Evolutionary conservation across 92 coral and sea anemone species (phyloP), one percentile per base, ranked within the genome.

Genomic region (Paramuricea clavata): DNA sequence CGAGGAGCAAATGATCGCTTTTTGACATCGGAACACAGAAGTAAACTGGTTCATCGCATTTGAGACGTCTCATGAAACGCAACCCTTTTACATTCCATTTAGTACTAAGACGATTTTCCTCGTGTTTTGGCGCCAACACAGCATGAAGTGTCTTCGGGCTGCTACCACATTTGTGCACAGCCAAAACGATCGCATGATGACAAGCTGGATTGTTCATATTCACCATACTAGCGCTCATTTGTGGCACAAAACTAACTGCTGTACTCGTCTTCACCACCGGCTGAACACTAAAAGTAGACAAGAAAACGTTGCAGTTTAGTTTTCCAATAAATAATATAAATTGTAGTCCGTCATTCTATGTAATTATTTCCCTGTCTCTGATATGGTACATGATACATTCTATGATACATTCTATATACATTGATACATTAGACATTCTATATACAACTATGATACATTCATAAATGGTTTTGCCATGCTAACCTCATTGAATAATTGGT

Each of bases 11-110:
- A 65, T 65, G 72, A 10, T 27, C 1, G 39, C 4, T 27, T 1
- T 65, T 39, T 2, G 72, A 28, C n/a, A 27, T 28, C n/a, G 72
- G 72, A 16, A 31, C 72, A 65, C 72, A 65, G 72, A 28, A 28
- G 72, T 11, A 65, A 0, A 65, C 23, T 5, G 36, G 6, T 12
- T 65, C 72, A 5, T n/a, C 39, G 4, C 39, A 33, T 65, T 28
- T 65, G 22, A 65, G 39, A 8, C 15, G 19, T n/a, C 12, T 28
- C 39, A 12, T 19, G 22, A 65, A 65, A 3, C 6, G 36, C 16
- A 11, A 10, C 5, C 11, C 41, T 12, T 27, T n/a, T 3, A 31
- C 35, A 10, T 33, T 33, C 39, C 41, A 65, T 16, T 31, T 30
- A 0, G 35, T n/a, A 27, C 28, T 10, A 28, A 65, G 39, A 11